phyloP scores from a whole-genome alignment of 2,888 invertebrate genomes.

The Drosophila quasianomalipes region DNA sequence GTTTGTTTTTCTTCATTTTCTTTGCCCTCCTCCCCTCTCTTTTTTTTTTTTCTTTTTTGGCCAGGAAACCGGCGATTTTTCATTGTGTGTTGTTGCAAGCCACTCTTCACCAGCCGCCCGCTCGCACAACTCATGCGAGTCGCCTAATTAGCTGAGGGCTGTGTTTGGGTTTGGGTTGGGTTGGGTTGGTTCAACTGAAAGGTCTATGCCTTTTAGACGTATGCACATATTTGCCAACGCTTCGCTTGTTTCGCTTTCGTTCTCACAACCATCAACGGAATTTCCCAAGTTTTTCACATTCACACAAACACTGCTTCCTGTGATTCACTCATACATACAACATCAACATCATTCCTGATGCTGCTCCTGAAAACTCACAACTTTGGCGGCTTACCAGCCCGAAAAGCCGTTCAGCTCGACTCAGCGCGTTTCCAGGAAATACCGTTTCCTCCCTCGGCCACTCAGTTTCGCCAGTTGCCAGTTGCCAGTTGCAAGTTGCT shows the following conservation, averaged over 20 bases:
- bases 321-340: constrained; percentile 25
- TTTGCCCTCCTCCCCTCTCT: neutral
- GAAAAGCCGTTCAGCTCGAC: constrained; percentile 17
- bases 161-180: neutral
- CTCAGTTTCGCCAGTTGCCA: constrained; percentile 1
- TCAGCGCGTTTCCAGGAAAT: constrained; percentile 73
- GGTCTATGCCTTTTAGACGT: constrained; percentile 11
- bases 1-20: constrained; percentile 58
- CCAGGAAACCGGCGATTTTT: constrained; percentile 77
- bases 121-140: constrained; percentile 56
- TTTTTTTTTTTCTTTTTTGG: constrained; percentile 40
- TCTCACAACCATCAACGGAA: constrained; percentile 48
- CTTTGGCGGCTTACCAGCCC: constrained; percentile 9
- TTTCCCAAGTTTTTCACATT: constrained; percentile 53
- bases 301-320: constrained; percentile 50
- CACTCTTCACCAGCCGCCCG: constrained; percentile 2
- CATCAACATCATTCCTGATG: constrained; percentile 19
- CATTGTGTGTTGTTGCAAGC: constrained; percentile 54
- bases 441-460: constrained; percentile 58
- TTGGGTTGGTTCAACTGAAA: constrained; percentile 3
- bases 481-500: constrained; percentile 19
- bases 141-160: constrained; percentile 68
- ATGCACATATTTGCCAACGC: constrained; percentile 23
- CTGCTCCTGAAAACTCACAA: constrained; percentile 41
- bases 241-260: constrained; percentile 56